These are phyloP conservation scores for Ondatra zibethicus DNA, from an alignment of 2,113 vertebrate species.

Conservation along the genomic window DNA sequence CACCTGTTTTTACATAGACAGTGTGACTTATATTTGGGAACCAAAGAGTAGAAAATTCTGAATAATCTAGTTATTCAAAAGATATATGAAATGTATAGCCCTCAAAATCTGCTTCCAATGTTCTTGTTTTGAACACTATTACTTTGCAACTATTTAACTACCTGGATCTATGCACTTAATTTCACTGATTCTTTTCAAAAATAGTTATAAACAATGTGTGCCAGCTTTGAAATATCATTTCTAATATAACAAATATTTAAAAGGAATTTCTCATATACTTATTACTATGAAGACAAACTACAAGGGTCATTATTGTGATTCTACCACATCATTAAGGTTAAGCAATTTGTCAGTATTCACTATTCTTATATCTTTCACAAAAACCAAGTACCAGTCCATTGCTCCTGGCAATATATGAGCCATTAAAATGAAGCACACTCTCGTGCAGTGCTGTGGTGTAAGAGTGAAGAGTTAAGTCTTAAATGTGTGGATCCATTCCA, in stretches of 20 bases:
- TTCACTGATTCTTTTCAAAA: conserved; percentile 63
- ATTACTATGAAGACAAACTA: conserved; percentile 67
- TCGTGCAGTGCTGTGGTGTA: conserved; percentile 69
- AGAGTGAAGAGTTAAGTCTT: conserved; percentile 49
- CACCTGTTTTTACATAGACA: conserved; percentile 67
- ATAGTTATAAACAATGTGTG: conserved; percentile 69
- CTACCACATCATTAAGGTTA: conserved; percentile 62
- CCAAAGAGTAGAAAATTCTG: conserved; percentile 51
- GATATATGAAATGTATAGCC: conserved; percentile 50
- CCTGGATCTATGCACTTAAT: conserved; percentile 57
- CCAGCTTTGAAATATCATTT: conserved; percentile 69
- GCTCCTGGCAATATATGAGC: conserved; percentile 66
- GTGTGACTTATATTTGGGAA: conserved; percentile 30
- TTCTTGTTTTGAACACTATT: conserved; percentile 63
- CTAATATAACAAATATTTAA: conserved; percentile 64
- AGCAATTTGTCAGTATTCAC: conserved; percentile 77
- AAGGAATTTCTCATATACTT: conserved; percentile 72
- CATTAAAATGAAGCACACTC: conserved; percentile 71
- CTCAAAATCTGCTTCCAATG: conserved; percentile 37
- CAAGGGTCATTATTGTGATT: conserved; percentile 74
- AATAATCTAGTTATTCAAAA: conserved; percentile 53
- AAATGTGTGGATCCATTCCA: conserved; percentile 72
- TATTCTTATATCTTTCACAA: conserved; percentile 74
- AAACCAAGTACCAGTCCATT: conserved; percentile 69
- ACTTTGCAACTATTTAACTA: conserved; percentile 63